A percentile compares a stretch with the other conserved stretches of the same genome.
phyloP scores from a whole-genome alignment of 2,888 invertebrate genomes.

The Zygothrica quintamaculata region DNA sequence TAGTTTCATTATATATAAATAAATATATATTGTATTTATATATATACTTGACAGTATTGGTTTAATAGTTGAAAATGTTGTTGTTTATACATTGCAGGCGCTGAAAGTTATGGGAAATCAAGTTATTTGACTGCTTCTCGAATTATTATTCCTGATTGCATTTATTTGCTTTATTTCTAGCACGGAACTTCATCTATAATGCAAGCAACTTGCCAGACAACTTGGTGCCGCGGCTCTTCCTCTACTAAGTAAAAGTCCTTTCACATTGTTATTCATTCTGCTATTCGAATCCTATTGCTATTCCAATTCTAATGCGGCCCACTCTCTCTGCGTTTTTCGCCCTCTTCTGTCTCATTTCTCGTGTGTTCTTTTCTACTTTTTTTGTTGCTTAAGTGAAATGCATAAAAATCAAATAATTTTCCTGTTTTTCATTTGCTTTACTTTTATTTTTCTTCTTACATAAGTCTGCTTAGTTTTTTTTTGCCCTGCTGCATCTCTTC shows the following conservation, averaged over 20 bases:
- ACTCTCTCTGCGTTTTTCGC: constrained; percentile 2
- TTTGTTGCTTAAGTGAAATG: constrained; percentile 76
- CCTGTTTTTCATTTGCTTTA: constrained; percentile 71
- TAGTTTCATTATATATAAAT: no score
- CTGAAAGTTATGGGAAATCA: constrained; percentile 61
- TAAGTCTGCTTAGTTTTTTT: constrained; percentile 5
- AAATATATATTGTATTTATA: no score
- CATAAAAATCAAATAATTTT: constrained; percentile 81
- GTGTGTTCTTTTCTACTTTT: constrained; percentile 51
- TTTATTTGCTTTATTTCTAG: constrained; percentile 73
- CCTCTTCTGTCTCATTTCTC: background rate
- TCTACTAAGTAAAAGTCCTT: constrained; percentile 3
- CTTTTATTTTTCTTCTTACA: constrained; percentile 21
- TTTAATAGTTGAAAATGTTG: constrained; percentile 51
- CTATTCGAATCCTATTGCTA: background rate
- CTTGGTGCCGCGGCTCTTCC: constrained; percentile 33
- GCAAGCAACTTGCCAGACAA: constrained; percentile 65
- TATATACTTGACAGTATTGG: constrained; percentile 15
- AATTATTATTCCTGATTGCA: constrained; percentile 78
- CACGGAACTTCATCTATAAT: constrained; percentile 73
- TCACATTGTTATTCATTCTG: constrained; percentile 21
- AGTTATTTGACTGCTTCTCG: constrained; percentile 72
- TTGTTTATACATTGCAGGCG: constrained; percentile 62
- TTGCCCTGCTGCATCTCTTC: background rate
- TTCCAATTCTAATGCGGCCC: constrained; percentile 6